Base-by-base conservation (phyloP, 2,797 vertebrate genomes). In the Okamejei kenojei region DNA sequence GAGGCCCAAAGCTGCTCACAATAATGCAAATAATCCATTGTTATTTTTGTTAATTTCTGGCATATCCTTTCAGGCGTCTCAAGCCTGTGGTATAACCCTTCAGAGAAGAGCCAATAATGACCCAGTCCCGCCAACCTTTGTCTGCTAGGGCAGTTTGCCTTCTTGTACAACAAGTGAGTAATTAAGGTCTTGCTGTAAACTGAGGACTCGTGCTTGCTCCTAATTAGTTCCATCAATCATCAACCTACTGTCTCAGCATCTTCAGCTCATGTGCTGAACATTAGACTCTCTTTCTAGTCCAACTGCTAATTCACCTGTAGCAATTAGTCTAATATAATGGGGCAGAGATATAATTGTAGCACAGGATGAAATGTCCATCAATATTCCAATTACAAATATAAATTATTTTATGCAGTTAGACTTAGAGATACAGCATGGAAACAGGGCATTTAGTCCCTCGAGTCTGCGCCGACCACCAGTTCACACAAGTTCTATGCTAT, bases 211-310 rank as follows among this genome's bases (percentile, higher is more conserved):
- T 65, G n/a, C n/a, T 32, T 88, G 84, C 61, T 88, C 29, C n/a
- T 65, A 65, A 88, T 88, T 88, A 88, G 84, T 19, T 17, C 61
- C 17, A 88, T 88, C 84, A 88, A 88, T 88, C 84, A 88, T 17
- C 32, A 13, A 7, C 61, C 61, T 45, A 45, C 1, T 88, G 29
- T 63, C 84, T 65, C n/a, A 13, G 6, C 1, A 88, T 32, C 26
- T 29, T 8, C 58, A 63, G 82, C 54, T 86, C 84, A 88, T 32
- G 29, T 29, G 5, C 61, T 88, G 61, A 65, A 88, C 26, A 88
- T 65, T 58, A 63, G 26, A 86, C 54, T 58, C 82, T n/a, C 58
- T 81, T 86, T 61, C 58, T n/a, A 65, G 13, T 65, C 58, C 61
- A 86, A 65, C 84, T 32, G 61, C 61, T 88, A 63, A 65, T 65